These are phyloP conservation scores for Phataginus tricuspis DNA, from an alignment of 2,797 vertebrate species.

Conservation along the genomic window DNA sequence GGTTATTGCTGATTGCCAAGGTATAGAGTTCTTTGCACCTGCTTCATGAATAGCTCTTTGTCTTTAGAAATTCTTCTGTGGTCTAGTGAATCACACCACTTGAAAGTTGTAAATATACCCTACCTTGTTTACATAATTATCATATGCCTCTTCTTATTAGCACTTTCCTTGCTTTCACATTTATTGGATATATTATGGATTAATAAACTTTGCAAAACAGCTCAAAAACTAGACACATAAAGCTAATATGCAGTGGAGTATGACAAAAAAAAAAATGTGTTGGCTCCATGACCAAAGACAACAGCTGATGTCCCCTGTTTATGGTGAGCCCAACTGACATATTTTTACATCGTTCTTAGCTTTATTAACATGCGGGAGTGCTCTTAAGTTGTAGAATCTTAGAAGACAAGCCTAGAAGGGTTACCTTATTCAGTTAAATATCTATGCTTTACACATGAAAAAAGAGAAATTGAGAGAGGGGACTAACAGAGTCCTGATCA, in stretches of 20 bases:
- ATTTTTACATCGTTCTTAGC: conserved; percentile 4
- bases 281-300: neutral
- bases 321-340: neutral
- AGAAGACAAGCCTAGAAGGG: neutral
- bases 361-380: neutral
- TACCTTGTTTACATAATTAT: neutral
- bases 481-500: neutral
- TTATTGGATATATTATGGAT: conserved; percentile 36
- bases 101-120: neutral
- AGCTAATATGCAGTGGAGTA: neutral
- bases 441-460: neutral
- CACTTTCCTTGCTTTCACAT: neutral
- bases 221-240: neutral
- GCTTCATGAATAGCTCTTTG: conserved; percentile 42
- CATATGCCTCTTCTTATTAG: neutral
- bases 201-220: neutral
- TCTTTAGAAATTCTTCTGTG: conserved; percentile 41
- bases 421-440: neutral
- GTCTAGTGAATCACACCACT: neutral
- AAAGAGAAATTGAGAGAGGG: neutral
- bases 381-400: neutral
- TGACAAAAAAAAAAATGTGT: neutral
- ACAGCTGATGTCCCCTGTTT: neutral
- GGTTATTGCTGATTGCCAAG: conserved; percentile 7
- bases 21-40: conserved; percentile 8